A percentile compares a stretch with the other conserved stretches of the same genome.
These are phyloP conservation scores for Drosophila melanogaster DNA, from an alignment of 1,140 invertebrate species.

Conservation along the genomic window DNA sequence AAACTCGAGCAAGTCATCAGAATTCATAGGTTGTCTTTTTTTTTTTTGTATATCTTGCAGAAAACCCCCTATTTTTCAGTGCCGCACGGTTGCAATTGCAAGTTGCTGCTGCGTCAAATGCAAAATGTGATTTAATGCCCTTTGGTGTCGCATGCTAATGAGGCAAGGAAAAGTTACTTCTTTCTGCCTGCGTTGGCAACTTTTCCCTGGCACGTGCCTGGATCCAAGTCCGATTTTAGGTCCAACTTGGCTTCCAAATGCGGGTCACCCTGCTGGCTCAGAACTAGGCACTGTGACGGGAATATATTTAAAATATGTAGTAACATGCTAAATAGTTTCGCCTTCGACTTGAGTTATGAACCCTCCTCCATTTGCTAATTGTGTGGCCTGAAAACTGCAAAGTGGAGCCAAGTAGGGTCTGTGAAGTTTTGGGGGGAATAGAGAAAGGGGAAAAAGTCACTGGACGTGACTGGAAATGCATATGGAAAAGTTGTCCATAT, in stretches of 20 bases:
- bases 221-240: constrained; percentile 31
- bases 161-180: constrained; percentile 56
- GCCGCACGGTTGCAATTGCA: constrained; percentile 55
- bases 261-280: background rate
- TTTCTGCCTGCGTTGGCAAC: constrained; percentile 44
- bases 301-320: constrained; percentile 47
- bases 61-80: constrained; percentile 2
- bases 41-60: constrained; percentile 42
- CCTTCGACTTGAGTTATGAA: constrained; percentile 44
- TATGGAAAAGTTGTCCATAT: background rate
- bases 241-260: constrained; percentile 15
- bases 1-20: constrained; percentile 56
- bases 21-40: constrained; percentile 45
- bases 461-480: constrained; percentile 54
- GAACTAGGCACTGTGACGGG: constrained; percentile 45
- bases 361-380: constrained; percentile 47
- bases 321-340: constrained; percentile 51
- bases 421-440: background rate
- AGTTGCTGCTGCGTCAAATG: constrained; percentile 52
- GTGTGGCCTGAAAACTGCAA: constrained; percentile 41
- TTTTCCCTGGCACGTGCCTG: constrained; percentile 53
- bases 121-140: constrained; percentile 64
- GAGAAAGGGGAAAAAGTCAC: constrained; percentile 1
- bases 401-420: constrained; percentile 14
- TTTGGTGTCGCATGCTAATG: constrained; percentile 58